Conservation (phyloP, 2,797 vertebrate genomes). For the Emydoidea blandingii region DNA sequence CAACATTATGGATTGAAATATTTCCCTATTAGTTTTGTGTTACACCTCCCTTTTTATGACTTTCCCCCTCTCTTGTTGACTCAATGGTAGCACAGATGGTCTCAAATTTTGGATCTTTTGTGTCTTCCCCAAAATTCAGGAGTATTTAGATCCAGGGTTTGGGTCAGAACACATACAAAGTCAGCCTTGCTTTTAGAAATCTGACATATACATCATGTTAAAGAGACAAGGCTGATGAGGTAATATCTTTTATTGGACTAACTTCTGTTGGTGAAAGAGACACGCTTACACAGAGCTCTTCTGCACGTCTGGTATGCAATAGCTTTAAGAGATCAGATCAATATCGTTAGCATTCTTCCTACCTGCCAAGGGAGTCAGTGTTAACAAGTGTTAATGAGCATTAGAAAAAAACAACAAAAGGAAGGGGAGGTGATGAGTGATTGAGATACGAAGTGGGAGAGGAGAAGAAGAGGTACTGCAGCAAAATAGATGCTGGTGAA, state of each 20-base stretch:
- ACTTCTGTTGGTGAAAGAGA: not conserved
- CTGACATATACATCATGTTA: not conserved
- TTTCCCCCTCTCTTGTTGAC: not conserved
- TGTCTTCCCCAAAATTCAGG: not conserved
- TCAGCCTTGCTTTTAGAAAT: not conserved
- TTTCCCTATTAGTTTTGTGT: slow-evolving; percentile 20
- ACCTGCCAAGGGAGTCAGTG: slow-evolving; percentile 4
- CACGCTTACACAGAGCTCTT: not conserved
- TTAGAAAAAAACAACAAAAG: not conserved
- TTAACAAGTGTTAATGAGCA: not conserved
- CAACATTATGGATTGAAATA: not conserved
- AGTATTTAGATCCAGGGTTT: not conserved
- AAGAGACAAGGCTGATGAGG: not conserved
- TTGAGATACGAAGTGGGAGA: not conserved
- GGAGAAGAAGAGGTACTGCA: not conserved
- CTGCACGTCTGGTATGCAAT: not conserved
- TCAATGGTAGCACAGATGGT: not conserved
- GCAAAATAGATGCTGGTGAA: not conserved
- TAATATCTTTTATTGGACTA: not conserved
- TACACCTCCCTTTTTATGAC: not conserved
- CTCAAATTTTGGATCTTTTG: not conserved
- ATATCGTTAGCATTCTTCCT: not conserved
- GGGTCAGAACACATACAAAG: not conserved
- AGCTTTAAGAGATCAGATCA: not conserved
- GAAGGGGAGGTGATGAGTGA: not conserved